Evolutionary conservation across 2,113 vertebrate genomes (phyloP), one percentile per base, ranked within the genome.

Genomic region (Callocephalon fimbriatum): DNA sequence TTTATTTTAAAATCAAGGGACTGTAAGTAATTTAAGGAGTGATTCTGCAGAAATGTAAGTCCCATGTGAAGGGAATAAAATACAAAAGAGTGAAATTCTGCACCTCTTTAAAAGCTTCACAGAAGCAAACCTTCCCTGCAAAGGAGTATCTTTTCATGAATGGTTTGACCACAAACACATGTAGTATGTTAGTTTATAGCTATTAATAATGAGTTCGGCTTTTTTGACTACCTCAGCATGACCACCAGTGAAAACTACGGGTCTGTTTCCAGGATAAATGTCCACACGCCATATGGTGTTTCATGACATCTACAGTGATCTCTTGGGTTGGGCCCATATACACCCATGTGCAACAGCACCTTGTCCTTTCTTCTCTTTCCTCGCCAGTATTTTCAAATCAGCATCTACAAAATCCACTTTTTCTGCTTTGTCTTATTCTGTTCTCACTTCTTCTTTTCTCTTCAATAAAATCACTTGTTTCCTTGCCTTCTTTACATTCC

Each of bases 231-330:
- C 8, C 7, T 45, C 29, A 68, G 56, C 6, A 38, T 0, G 1
- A 81, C 16, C 16, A 92, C 17, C 47, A 38, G 6, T n/a, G 27
- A 81, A 45, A 71, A 31, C 29, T 35, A 42, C 0, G 1, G 17
- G 15, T 21, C 9, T 38, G 20, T 22, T 47, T 78, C 21, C 22
- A 66, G 35, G 72, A 77, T 3, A 54, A 85, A n/a, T 16, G 16
- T 12, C 16, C 56, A 51, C 4, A 4, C 4, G 10, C 44, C 6
- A 1, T 26, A n/a, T 2, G 19, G 31, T 9, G 3, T 40, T 45
- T 40, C 27, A 11, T 18, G 42, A 31, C 47, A 62, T 7, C 26
- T 22, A 7, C 9, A 38, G 10, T 6, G 42, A 85, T 42, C 21
- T 72, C n/a, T 48, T 77, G 54, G 27, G 31, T 18, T 29, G 37